These are phyloP conservation scores for Heliconius hortense DNA, from an alignment of 2,888 invertebrate genomes.

Conservation along the genomic window DNA sequence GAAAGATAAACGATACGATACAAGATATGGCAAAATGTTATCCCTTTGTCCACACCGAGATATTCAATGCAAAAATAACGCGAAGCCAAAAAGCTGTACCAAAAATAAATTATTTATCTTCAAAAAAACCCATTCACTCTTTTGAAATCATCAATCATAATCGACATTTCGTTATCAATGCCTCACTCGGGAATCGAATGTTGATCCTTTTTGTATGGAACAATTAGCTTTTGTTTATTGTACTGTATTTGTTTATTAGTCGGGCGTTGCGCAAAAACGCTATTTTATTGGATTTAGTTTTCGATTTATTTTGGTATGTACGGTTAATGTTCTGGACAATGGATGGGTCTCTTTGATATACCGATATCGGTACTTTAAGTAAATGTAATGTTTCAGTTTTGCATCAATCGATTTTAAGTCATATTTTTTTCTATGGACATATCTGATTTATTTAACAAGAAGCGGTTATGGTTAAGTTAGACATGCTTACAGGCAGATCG, in stretches of 20 bases:
- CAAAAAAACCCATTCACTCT: conserved; percentile 63
- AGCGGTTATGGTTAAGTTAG: background rate
- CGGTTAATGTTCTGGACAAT: conserved; percentile 29
- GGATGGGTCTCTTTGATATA: conserved; percentile 28
- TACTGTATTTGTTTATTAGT: conserved; percentile 48
- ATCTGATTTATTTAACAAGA: background rate
- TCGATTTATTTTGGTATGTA: conserved; percentile 39
- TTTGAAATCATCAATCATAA: conserved; percentile 75
- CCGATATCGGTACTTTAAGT: conserved; percentile 9
- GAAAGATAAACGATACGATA: conserved; percentile 38
- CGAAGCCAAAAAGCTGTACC: conserved; percentile 54
- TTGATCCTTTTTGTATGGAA: conserved; percentile 40
- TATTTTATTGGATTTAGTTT: conserved; percentile 44
- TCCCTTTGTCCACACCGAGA: conserved; percentile 48
- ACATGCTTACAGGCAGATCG: background rate
- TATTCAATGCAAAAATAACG: conserved; percentile 53
- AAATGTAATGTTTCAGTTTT: background rate
- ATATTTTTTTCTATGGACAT: background rate
- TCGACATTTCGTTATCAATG: conserved; percentile 60
- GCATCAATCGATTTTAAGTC: background rate
- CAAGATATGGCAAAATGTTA: conserved; percentile 29
- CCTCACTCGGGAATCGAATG: conserved; percentile 41
- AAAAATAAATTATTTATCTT: conserved; percentile 72
- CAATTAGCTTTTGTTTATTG: conserved; percentile 49
- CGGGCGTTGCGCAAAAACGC: conserved; percentile 45